Evolutionary conservation across 1,140 invertebrate genomes (phyloP).

Genomic region (Nasonia giraulti): DNA sequence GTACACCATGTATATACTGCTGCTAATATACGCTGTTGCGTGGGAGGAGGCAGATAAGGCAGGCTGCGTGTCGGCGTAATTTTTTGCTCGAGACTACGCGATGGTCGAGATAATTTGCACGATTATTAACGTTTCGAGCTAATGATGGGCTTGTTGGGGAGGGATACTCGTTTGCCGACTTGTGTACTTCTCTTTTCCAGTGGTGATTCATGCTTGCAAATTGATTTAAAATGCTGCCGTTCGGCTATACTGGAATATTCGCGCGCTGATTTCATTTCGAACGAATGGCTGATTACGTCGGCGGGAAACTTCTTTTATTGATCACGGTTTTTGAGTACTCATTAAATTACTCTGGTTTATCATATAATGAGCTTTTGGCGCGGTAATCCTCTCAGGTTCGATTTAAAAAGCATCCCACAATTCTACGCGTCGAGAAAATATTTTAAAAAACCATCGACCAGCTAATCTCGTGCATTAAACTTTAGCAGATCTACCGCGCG

Average conservation of each 20-base stretch:
- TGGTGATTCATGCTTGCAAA: no score
- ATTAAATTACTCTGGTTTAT: no score
- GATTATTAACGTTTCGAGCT: slow-evolving; percentile 9
- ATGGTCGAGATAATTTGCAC: background rate
- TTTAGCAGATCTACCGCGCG: background rate
- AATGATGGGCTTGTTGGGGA: background rate
- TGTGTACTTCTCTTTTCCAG: no score
- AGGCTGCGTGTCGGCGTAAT: background rate
- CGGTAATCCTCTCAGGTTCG: background rate
- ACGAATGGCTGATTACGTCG: background rate
- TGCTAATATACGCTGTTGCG: background rate
- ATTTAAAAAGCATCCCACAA: background rate
- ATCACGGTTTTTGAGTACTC: background rate
- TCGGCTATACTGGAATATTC: no score
- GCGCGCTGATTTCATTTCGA: no score
- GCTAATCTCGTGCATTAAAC: slow-evolving; percentile 13
- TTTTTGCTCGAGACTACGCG: background rate
- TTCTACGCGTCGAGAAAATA: background rate
- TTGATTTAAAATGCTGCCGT: no score
- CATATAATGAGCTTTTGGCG: no score
- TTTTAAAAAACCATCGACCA: background rate
- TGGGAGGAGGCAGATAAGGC: background rate
- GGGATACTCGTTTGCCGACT: background rate
- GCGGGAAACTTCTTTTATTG: background rate
- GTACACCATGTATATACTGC: background rate